These are phyloP conservation scores for Meiosimyza platycephala DNA, from an alignment of 2,888 invertebrate genomes.

Conservation along the genomic window DNA sequence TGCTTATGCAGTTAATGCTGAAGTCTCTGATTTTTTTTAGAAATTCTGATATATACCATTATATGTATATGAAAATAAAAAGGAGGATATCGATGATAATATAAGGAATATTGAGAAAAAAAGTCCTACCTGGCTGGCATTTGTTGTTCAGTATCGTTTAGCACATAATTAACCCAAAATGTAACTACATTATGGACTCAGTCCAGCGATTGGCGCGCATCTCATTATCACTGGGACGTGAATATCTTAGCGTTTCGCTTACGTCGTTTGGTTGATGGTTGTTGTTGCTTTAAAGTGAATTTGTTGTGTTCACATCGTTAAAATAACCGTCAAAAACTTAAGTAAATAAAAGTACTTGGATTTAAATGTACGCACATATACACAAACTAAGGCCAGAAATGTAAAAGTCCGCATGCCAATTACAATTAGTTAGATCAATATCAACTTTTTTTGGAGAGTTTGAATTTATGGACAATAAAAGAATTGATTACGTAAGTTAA, in stretches of 20 bases:
- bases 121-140: conserved; percentile 16
- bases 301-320: conserved; percentile 61
- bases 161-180: conserved; percentile 65
- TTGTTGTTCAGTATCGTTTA: conserved; percentile 51
- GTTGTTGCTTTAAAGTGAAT: conserved; percentile 58
- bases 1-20: no score
- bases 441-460: no score
- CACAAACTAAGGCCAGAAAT: no score
- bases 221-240: conserved; percentile 65
- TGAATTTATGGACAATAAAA: no score
- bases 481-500: no score
- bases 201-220: conserved; percentile 55
- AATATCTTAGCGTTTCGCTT: conserved; percentile 54
- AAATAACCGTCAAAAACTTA: conserved; percentile 63
- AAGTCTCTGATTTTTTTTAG: no score
- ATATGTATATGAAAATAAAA: no score
- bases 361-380: conserved; percentile 48
- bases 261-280: conserved; percentile 40
- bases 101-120: no score
- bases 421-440: no score
- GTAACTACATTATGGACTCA: conserved; percentile 54
- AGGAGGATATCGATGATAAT: no score
- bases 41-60: no score
- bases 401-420: no score
- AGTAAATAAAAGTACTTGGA: conserved; percentile 60